Base-by-base conservation (phyloP, 2,113 vertebrate genomes). In the Dascyllus trimaculatus region DNA sequence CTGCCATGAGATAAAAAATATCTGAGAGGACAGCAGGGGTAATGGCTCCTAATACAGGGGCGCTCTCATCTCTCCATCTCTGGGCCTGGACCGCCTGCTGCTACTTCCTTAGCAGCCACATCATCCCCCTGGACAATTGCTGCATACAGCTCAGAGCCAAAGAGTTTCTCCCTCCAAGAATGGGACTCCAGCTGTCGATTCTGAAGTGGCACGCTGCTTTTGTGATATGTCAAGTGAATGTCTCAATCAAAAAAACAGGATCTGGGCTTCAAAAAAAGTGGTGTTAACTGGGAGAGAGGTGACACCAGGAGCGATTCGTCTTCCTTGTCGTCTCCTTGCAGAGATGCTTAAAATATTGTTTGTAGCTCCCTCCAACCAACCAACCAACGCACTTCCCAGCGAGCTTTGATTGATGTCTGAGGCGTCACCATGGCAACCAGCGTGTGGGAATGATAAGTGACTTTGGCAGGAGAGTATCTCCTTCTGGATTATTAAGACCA, bases 331-430 rank as follows among this genome's bases (percentile, higher is more conserved):
- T 70, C 32, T 56, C 64, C 64, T 60, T 75, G 65, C 82, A 73
- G 66, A 56, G 66, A 56, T 74, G 70, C 82, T 75, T 82, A 68
- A 81, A 80, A 88, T 78, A 72, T 81, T 89, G 80, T 90, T 88
- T 85, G 75, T 70, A 56, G 59, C 64, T 80, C 64, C 74, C 76
- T 13, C 70, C 87, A 85, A 71, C 79, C 86, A 57, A 83, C 70
- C 87, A 85, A 71, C 79, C 86, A 57, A 83, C 52, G 38, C 78
- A 81, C 64, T 85, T 75, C 61, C 71, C 53, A n/a, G 74, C 75
- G 9, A 59, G 63, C 65, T 76, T 85, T 90, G 88, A 92, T 87
- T 90, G 90, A 92, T 91, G 82, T 52, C 59, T 26, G 75, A 87
- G 76, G 68, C 14, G 19, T 91, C 45, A 0, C 85, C 82, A 89